Evolutionary conservation across 2,888 invertebrate species (phyloP), one percentile per base, ranked within the genome.

Genomic region (Rhabditophanes sp.): DNA sequence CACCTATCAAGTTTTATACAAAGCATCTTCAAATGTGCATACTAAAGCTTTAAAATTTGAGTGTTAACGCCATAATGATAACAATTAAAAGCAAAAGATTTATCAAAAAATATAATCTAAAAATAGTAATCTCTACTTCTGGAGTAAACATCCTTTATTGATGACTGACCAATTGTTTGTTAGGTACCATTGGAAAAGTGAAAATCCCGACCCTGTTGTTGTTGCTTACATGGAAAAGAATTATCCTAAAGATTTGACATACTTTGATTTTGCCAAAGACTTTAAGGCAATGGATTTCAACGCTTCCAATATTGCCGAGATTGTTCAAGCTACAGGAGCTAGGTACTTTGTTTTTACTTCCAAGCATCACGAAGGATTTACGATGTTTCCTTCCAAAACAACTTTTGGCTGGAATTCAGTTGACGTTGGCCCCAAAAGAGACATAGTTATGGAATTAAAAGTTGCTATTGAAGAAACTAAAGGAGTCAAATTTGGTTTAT

Each of bases 251-350:
- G 75, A 73, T 30, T 85, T 82, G 57, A 77, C 79, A 0, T 93
- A 93, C 67, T 83, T 83, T 60, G 82, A 88, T 37, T 88, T 90
- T 69, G 88, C 78, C 0, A 44, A 44, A 30, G 52, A 56, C 60
- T 88, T 90, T 55, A 83, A 77, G 1, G 82, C 84, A 0, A 83
- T 85, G 66, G 79, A 87, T 57, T 90, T 79, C 60, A 75, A 87
- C 65, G 76, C 88, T 0, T 69, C 74, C 0, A 70, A 77, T 52
- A 90, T 88, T 84, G 82, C 81, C 1, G 69, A 78, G 33, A 69
- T 88, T 8, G 81, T 90, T 55, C 66, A 74, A 30, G 75, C 76
- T 40, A 76, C 88, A 25, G 88, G 88, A 29, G 90, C 87, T 29
- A 69, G 69, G 43, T 70, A 71, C 44, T 61, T 70, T 29, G 71